Base-by-base conservation (phyloP, 2,888 invertebrate species). In the Tenthredo scrophulariae region DNA sequence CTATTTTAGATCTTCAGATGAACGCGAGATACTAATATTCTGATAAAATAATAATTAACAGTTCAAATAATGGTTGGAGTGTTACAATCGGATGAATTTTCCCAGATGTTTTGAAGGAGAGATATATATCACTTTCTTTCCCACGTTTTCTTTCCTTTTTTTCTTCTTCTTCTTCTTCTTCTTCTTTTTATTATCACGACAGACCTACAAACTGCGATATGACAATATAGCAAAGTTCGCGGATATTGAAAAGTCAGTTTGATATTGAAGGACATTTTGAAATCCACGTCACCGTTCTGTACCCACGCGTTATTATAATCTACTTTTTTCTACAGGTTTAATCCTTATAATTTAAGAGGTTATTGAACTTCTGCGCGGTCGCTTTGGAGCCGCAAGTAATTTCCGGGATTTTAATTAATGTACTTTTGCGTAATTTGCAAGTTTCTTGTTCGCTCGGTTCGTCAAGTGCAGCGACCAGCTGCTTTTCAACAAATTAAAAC, bases 221-320 rank as follows among this genome's bases (percentile, higher is more conserved):
- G 40, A 2, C 33, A n/a, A 37, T 40, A 70, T 37, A 7, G 37
- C 67, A 18, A 37, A 22, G 70, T 70, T 37, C 18, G n/a, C 37
- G 70, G 70, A 70, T 70, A 70, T 70, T 70, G 70, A 70, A 70
- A 70, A 70, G 33, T 70, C 70, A 10, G 70, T n/a, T 70, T 10
- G 70, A 70, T 70, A 70, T 70, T 70, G 70, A 70, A 70, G 37
- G 29, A 37, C 40, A 33, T 37, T 70, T 70, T 70, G 7, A 37
- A 37, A 9, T 70, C 67, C 67, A 15, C 54, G 54, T 62, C 26
- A 50, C 18, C n/a, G 10, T 62, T 26, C 26, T 13, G 2, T 26
- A 22, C 62, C 62, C 26, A 62, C 62, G 62, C 62, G 62, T 62
- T 62, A 62, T 62, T 62, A 62, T 26, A 62, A 62, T 62, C 1